Base-by-base conservation (phyloP, 2,888 invertebrate genomes). In the Phengaris arion region DNA sequence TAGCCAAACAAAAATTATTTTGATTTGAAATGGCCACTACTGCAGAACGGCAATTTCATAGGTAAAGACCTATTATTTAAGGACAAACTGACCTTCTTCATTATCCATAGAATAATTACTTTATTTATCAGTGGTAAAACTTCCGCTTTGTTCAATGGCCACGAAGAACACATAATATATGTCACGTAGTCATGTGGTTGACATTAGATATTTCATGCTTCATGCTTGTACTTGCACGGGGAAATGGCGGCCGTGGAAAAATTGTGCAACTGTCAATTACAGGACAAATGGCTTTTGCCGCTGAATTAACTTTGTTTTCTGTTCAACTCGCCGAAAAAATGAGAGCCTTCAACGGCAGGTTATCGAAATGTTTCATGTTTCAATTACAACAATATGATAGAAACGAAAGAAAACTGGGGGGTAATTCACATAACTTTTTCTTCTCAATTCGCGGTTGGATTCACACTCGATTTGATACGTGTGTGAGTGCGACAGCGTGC, bases 241-340 rank as follows among this genome's bases (percentile, higher is more conserved):
- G 10, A 35, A 22, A 70, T 75, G 82, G 81, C 80, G 80, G 84
- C 84, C 85, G 13, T 64, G 84, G 84, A 87, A 87, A 85, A 85
- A 86, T 87, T 88, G 86, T 82, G 81, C 86, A 89, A 87, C 82
- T 85, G 89, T 88, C 89, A 88, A 81, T 80, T 82, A 79, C 87
- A 88, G 79, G 68, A 55, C 54, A 52, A 76, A 78, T 35, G 75
- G 77, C 75, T 74, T 64, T 69, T 74, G 52, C 74, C 57, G 48
- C 64, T 10, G n/a, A 48, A 59, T 59, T 46, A 74, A 13, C 64
- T 64, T 64, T 64, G 64, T 64, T 64, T 64, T 64, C 64, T 64
- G 64, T 64, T 64, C 57, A 15, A 15, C 15, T 57, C 57, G 22
- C 64, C 35, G 64, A 64, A 35, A 64, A 64, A 64, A 10, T 35